Evolutionary conservation across 2,888 invertebrate genomes (phyloP), one percentile per base, ranked within the genome.

Genomic region (Zygothrica quintamaculata): DNA sequence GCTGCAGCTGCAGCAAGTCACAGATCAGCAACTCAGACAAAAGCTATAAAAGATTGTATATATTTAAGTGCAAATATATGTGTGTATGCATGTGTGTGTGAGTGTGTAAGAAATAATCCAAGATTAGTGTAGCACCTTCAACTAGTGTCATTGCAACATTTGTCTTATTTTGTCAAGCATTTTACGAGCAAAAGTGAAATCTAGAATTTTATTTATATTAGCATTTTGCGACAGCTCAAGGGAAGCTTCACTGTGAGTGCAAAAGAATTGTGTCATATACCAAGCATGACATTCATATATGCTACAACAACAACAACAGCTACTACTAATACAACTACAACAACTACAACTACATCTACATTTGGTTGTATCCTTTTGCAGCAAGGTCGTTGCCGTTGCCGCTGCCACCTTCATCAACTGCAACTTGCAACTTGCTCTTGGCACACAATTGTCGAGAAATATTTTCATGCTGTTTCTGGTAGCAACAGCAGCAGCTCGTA

Each of bases 391-490:
- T 31, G n/a, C n/a, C n/a, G n/a, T n/a, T n/a, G n/a, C n/a, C n/a
- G n/a, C n/a, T n/a, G 53, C 59, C 40, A 67, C 46, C 65, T 73
- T 48, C 70, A 56, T 36, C 74, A 46, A 44, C 26, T 26, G n/a
- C n/a, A n/a, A n/a, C 26, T 2, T n/a, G n/a, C 57, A 39, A 59
- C 59, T 58, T 61, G 61, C 61, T 44, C 74, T 74, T 77, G 77
- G 71, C 74, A 65, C 51, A 70, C 75, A 70, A 62, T 57, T 39
- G 59, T 60, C 62, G 64, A 65, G 84, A 74, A 84, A 65, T 74
- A 65, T 59, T 58, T 74, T 79, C 57, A 33, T 64, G 37, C 56
- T 12, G 29, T 16, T 15, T 55, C 42, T 51, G 62, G 42, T 39
- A 34, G 68, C 53, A 51, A 40, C 48, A 51, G 70, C 53, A 11